Evolutionary conservation across 2,113 vertebrate species (phyloP), one percentile per base, ranked within the genome.

Genomic region (Bubalus kerabau): DNA sequence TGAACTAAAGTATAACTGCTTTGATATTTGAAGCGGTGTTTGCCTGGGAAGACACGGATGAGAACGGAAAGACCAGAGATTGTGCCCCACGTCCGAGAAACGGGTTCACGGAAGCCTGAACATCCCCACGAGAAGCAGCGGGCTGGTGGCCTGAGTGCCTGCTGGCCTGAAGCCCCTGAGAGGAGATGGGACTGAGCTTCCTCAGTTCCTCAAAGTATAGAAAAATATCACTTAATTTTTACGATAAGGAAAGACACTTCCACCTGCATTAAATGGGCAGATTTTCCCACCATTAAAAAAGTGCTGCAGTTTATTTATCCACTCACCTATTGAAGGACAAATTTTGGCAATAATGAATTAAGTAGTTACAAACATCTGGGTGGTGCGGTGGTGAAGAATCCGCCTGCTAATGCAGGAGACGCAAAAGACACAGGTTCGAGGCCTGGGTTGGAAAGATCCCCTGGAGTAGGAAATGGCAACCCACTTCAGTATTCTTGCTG

Each of bases 41-140:
- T 74, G 28, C 82, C 67, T 7, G 17, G 11, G 52, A 81, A n/a
- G 46, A n/a, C 32, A 74, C 3, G 46, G 59, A 87, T 43, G 32
- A 82, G 13, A 26, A 11, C n/a, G 16, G 59, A 52, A 30, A 89
- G 43, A 28, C 83, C 23, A 7, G 30, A 8, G 26, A 2, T 30
- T 0, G 3, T 6, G 28, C 15, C 43, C 48, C 28, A n/a, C 5
- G 2, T 50, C 84, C 0, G 8, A 71, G 48, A 4, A 15, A 50
- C 2, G 13, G 15, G 7, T 12, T 12, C 14, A 0, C 0, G 2
- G 23, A 26, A 32, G 32, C 26, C 15, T 10, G 24, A 56, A 30
- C 10, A 6, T 26, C 17, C 10, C 2, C 2, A 0, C 0, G 1
- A 28, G 32, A 6, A 28, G 21, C 26, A 26, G 43, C 2, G 4